A percentile compares a stretch with the other conserved stretches of the same genome.
Conservation (phyloP, 2,797 vertebrate genomes). For the Falco biarmicus region DNA sequence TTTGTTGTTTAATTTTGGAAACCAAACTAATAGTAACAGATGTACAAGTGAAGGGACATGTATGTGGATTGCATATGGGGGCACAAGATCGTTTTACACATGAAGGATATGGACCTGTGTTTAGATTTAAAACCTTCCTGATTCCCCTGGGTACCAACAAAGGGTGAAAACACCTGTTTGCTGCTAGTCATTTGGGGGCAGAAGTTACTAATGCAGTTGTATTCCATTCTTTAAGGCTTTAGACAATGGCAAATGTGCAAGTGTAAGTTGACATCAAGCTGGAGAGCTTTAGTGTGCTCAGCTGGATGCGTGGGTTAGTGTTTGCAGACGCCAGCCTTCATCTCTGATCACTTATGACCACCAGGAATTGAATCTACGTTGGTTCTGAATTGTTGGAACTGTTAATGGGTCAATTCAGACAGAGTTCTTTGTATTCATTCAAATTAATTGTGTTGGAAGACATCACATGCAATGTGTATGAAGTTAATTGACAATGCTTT, state of each 20-base stretch:
- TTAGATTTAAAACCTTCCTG: not conserved
- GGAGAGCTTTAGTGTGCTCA: not conserved
- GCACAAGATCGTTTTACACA: not conserved
- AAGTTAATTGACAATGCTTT: not conserved
- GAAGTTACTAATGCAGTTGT: not conserved
- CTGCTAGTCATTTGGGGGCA: not conserved
- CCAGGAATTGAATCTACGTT: not conserved
- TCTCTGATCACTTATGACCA: accelerated
- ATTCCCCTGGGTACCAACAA: not conserved
- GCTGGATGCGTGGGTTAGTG: not conserved
- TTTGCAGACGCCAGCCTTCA: not conserved
- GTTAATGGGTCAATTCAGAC: not conserved
- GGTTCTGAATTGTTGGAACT: not conserved
- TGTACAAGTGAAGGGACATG: not conserved
- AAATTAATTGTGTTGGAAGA: not conserved
- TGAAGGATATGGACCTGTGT: not conserved
- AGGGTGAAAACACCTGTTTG: not conserved
- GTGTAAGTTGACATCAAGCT: not conserved
- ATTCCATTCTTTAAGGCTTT: not conserved
- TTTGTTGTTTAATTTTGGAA: not conserved
- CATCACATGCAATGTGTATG: too few relatives aligned
- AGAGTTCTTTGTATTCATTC: not conserved
- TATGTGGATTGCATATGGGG: not conserved
- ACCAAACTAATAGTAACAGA: not conserved
- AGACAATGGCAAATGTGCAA: not conserved